phyloP scores from a whole-genome alignment of 2,113 vertebrate species.

The Paradisaea rubra region DNA sequence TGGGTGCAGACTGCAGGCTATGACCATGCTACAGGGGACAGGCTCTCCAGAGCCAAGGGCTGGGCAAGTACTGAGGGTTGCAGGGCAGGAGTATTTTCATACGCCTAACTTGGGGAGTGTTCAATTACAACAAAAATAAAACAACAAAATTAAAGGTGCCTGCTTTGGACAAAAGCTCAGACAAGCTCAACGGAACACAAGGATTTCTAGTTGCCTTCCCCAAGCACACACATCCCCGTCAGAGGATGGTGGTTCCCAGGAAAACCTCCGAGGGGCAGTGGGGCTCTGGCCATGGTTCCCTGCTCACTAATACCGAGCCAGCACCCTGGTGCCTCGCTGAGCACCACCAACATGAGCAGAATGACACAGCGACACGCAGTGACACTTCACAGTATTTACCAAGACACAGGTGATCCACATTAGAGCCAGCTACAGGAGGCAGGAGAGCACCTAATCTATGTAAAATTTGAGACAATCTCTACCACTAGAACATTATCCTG shows the following conservation, averaged over 20 bases:
- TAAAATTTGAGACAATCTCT: background rate
- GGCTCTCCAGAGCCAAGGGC: background rate
- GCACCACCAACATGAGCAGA: background rate
- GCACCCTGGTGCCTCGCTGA: background rate
- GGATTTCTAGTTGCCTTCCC: background rate
- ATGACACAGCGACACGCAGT: background rate
- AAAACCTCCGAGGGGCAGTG: background rate
- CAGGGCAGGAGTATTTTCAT: background rate
- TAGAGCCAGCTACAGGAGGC: background rate
- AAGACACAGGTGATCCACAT: background rate
- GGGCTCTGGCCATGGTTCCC: background rate
- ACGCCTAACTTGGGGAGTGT: rapidly evolving
- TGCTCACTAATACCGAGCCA: background rate
- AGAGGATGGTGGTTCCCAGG: background rate
- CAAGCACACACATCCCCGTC: background rate
- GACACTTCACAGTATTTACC: background rate
- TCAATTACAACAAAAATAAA: background rate
- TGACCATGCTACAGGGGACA: background rate
- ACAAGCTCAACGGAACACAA: background rate
- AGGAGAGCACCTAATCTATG: background rate
- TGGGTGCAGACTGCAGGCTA: background rate
- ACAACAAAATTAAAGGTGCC: background rate
- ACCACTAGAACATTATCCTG: background rate
- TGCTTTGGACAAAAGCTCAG: background rate
- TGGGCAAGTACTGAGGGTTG: background rate